Percentiles rank a stretch among this genome's conserved stretches.
These are phyloP conservation scores for Apamea sordens DNA, from an alignment of 2,888 invertebrate species.

Conservation along the genomic window DNA sequence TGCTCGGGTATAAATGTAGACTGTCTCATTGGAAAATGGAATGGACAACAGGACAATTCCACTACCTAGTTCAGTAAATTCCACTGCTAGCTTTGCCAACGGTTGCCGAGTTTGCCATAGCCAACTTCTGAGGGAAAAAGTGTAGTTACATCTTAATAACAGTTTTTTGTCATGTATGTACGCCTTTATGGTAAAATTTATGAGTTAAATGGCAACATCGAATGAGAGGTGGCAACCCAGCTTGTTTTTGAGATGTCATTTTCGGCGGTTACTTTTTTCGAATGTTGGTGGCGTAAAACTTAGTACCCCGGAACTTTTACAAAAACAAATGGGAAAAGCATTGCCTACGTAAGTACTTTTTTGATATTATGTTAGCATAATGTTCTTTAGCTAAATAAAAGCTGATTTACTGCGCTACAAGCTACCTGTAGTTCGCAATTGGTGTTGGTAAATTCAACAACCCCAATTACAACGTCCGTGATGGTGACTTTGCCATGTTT, in stretches of 20 bases:
- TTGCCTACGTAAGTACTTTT: conserved; percentile 31
- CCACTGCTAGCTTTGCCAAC: too few relatives aligned
- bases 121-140: too few relatives aligned
- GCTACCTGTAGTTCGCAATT: conserved; percentile 32
- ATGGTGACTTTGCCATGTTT: conserved; percentile 36
- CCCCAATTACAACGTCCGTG: conserved; percentile 22
- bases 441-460: conserved; percentile 36
- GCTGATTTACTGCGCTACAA: conserved; percentile 29
- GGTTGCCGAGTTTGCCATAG: too few relatives aligned
- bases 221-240: too few relatives aligned
- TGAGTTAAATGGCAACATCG: too few relatives aligned
- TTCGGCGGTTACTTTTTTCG: conserved; percentile 34
- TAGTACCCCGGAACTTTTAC: conserved; percentile 33
- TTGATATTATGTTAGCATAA: conserved; percentile 32
- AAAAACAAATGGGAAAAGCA: conserved; percentile 31
- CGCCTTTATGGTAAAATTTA: too few relatives aligned
- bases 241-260: conserved; percentile 27
- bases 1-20: neutral
- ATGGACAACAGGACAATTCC: neutral
- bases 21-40: neutral
- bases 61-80: too few relatives aligned
- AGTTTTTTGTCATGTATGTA: too few relatives aligned
- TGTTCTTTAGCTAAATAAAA: conserved; percentile 33
- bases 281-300: conserved; percentile 30
- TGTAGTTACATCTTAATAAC: too few relatives aligned